Evolutionary conservation across 2,797 vertebrate species (phyloP).

Genomic region (Tenualosa thibaudeaui): DNA sequence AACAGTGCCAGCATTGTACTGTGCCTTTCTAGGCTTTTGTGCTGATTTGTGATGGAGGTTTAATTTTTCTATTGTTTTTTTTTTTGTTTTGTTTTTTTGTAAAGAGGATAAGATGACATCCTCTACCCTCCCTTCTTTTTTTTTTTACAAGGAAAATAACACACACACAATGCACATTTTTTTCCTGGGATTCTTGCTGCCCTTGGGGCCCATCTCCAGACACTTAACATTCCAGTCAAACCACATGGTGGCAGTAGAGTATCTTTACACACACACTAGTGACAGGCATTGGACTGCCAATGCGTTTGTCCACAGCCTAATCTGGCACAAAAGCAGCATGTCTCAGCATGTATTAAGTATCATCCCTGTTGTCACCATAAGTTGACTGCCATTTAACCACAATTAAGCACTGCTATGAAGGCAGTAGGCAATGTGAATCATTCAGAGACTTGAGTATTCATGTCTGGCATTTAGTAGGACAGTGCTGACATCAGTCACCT

Average conservation of each 20-base stretch:
- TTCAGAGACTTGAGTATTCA: neutral
- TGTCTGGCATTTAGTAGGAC: neutral
- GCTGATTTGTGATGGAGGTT: neutral
- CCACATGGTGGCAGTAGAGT: conserved; percentile 18
- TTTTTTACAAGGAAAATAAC: neutral
- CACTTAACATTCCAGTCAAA: neutral
- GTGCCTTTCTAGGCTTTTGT: neutral
- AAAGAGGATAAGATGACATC: neutral
- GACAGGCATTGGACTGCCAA: too few relatives aligned
- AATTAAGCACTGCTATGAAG: neutral
- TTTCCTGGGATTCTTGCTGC: neutral
- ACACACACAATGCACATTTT: neutral
- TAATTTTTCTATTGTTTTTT: neutral
- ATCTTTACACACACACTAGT: neutral
- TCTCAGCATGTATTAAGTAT: neutral
- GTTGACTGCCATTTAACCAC: neutral
- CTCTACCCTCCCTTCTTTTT: neutral
- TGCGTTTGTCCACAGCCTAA: neutral
- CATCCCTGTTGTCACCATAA: neutral
- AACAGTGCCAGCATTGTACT: neutral
- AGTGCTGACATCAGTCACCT: neutral
- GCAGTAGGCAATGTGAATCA: neutral
- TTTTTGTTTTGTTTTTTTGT: neutral
- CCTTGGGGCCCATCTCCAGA: neutral
- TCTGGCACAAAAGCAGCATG: neutral